A percentile compares a stretch with the other conserved stretches of the same genome.
phyloP scores from a whole-genome alignment of 2,113 vertebrate genomes.

The Rhipidura dahli region DNA sequence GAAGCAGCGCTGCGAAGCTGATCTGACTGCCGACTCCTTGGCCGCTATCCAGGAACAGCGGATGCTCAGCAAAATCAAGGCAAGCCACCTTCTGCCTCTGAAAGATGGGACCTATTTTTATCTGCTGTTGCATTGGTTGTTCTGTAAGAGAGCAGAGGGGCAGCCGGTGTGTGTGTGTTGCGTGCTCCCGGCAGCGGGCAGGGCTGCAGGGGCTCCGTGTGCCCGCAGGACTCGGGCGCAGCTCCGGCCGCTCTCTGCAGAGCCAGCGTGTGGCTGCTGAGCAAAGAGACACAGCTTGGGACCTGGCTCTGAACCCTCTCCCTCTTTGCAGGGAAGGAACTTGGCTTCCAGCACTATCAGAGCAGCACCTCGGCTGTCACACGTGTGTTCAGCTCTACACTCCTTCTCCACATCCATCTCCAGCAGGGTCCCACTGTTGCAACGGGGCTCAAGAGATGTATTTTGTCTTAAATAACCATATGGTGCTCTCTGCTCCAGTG shows the following conservation, averaged over 20 bases:
- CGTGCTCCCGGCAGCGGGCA: neutral
- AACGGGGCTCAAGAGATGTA: neutral
- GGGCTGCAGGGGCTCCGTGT: neutral
- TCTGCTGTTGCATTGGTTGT: constrained; percentile 50
- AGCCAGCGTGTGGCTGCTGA: neutral
- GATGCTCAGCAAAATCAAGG: neutral
- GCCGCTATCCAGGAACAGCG: neutral
- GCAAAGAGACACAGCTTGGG: neutral
- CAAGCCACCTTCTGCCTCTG: neutral
- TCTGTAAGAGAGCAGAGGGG: neutral
- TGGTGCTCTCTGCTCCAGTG: constrained; percentile 65
- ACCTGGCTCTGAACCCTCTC: neutral
- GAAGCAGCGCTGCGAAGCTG: fast-evolving
- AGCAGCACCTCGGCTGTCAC: neutral
- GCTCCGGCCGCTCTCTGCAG: neutral
- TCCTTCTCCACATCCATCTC: neutral
- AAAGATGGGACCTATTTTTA: constrained; percentile 51
- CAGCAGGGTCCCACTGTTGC: neutral
- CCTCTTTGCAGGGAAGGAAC: neutral
- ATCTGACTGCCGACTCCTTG: neutral
- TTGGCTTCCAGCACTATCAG: neutral
- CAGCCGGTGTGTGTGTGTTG: fast-evolving
- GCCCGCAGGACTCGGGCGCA: neutral
- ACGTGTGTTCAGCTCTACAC: fast-evolving
- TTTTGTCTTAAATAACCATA: constrained; percentile 3